Base-by-base conservation (phyloP, 1,140 invertebrate genomes). In the Rhyacophila brunnea region DNA sequence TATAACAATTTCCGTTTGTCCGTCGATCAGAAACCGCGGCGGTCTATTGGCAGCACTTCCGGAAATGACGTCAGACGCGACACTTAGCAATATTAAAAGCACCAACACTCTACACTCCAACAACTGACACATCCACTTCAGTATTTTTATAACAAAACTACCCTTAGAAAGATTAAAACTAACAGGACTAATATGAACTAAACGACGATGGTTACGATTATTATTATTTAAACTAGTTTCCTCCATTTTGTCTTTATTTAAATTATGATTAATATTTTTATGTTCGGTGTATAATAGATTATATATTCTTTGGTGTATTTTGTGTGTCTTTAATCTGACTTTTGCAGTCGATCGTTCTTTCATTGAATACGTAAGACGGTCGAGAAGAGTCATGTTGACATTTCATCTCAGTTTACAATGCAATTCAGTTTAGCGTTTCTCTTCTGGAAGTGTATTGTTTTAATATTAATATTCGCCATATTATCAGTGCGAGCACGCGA, bases 1-100 rank as follows among this genome's bases (percentile, higher is more conserved):
- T 64, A 94, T 80, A 53, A 95, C 89, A 65, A 95, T 93, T 82
- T 94, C 91, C 55, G 89, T 90, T 74, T 93, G 89, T 57, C 89
- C 89, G 67, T 93, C 87, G 68, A 89, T 91, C 45, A 93, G 78
- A 73, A 94, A 93, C 46, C 89, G 80, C 1, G 91, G 90, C 19
- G 91, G 89, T 65, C 84, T 84, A 80, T 94, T 93, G 35, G 78
- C 77, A n/a, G 71, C 67, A 2, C 70, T 68, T 50, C 68, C 69
- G 19, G 40, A 17, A 11, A 58, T 23, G 6, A 63, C 19, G 9
- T 14, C 34, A 18, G 50, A 20, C 36, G 13, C 35, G 13, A 42
- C 19, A 14, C 50, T 20, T 42, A 54, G 13, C 15, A 54, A 19
- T 6, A 23, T 28, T 15, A 34, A 60, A 14, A 32, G 9, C 40